Percentiles rank a stretch among this genome's conserved stretches.
Conservation (phyloP, 2,113 vertebrate genomes). For the Nannospalax galili region DNA sequence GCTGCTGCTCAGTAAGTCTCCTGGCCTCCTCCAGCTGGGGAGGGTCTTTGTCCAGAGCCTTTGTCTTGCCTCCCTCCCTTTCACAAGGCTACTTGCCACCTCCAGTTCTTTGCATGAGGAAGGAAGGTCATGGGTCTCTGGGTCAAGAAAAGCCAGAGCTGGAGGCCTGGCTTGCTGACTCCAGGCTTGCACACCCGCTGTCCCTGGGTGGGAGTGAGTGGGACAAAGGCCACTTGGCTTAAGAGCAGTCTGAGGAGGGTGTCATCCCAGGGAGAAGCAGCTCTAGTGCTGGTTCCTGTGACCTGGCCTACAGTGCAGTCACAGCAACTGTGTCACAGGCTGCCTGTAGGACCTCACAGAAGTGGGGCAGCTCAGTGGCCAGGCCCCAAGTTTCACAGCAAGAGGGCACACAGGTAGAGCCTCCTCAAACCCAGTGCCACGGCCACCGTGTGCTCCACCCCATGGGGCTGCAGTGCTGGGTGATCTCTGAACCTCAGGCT, state of each 20-base stretch:
- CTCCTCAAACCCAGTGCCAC: not conserved
- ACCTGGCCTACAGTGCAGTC: not conserved
- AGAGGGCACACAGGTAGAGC: not conserved
- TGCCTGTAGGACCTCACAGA: not conserved
- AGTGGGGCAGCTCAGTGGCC: not conserved
- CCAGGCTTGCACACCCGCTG: not conserved
- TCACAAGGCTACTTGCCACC: not conserved
- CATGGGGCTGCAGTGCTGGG: fast-evolving
- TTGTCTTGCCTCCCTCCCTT: not conserved
- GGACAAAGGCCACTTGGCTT: not conserved
- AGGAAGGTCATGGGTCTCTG: not conserved
- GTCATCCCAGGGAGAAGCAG: not conserved
- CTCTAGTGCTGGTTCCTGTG: not conserved
- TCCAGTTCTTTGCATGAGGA: not conserved
- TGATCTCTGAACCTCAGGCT: not conserved
- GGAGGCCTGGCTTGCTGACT: not conserved
- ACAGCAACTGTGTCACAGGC: not conserved
- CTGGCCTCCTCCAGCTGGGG: too few relatives aligned
- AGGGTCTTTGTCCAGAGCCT: too few relatives aligned
- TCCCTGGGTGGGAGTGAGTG: not conserved
- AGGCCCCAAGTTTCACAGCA: not conserved
- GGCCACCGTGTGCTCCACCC: not conserved
- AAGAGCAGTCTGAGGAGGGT: not conserved
- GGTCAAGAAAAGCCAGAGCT: not conserved
- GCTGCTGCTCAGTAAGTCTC: not conserved